Evolutionary conservation across 2,113 vertebrate species (phyloP), one percentile per base, ranked within the genome.

Genomic region (Seriola rivoliana): DNA sequence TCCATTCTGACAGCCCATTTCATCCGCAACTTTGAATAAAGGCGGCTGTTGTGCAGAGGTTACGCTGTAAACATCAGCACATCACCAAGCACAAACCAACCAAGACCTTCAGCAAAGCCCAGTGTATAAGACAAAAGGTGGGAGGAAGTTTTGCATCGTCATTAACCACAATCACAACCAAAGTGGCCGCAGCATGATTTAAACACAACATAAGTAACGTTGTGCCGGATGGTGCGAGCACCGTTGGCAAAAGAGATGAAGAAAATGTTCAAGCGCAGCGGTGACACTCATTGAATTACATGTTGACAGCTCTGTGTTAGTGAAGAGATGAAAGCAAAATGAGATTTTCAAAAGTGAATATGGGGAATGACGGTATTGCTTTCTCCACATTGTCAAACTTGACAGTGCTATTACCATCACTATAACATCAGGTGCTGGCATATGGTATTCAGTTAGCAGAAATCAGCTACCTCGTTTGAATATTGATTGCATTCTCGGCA

Each of bases 281-380:
- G 62, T 91, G 86, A 89, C 80, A 76, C 88, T 92, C 89, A 87
- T 91, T 92, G 88, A 91, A 91, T 91, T 89, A 86, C 72, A 73
- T 54, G 88, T 83, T 90, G 91, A 94, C 92, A 93, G 94, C 82
- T 90, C 80, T 38, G 82, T 70, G 89, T 87, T 85, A 80, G 87
- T 69, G 82, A 80, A 69, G 81, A 93, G 89, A 93, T 83, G 75
- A 88, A 90, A 89, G 87, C 62, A 85, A 91, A 93, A 94, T 92
- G 86, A 92, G 91, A 91, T 90, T 93, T 89, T 90, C 85, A 88
- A 78, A 91, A 87, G 91, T 91, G 85, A 93, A 93, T 86, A 85
- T 86, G 85, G 89, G 85, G 82, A 81, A 85, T 88, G 89, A 91
- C 69, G 74, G 91, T 86, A 89, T 92, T 89, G 87, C 88, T 91